A percentile compares a stretch with the other conserved stretches of the same genome.
These are phyloP conservation scores for Alexandromys oeconomus DNA, from an alignment of 2,797 vertebrate genomes.

Conservation along the genomic window DNA sequence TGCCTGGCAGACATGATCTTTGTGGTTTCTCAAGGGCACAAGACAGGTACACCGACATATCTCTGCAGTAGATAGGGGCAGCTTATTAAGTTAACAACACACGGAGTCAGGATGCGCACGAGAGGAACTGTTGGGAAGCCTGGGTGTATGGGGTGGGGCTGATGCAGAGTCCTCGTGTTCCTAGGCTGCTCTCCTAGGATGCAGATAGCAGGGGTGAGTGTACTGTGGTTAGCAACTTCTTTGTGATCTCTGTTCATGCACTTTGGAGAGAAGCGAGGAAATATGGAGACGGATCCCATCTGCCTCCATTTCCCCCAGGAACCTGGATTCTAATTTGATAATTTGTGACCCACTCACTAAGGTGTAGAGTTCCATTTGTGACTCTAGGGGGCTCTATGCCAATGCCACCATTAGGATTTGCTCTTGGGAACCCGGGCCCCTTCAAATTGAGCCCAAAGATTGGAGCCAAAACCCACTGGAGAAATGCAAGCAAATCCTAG, in stretches of 20 bases:
- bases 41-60: accelerated
- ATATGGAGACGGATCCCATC: neutral
- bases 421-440: neutral
- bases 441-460: slow-evolving; percentile 9
- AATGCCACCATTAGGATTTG: neutral
- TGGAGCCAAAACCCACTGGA: neutral
- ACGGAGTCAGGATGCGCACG: accelerated
- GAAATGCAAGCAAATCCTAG: neutral
- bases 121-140: neutral
- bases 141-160: too few relatives aligned
- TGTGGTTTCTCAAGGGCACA: neutral
- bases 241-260: neutral
- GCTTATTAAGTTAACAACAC: neutral
- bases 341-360: neutral
- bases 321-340: neutral
- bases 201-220: neutral
- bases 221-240: neutral
- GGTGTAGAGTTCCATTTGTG: neutral
- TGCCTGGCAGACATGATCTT: neutral
- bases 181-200: neutral
- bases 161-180: neutral
- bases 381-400: neutral
- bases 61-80: neutral
- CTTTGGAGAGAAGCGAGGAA: too few relatives aligned
- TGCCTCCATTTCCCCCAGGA: neutral